Conservation (phyloP, 1,140 invertebrate species). For the Parasteatoda tepidariorum region DNA sequence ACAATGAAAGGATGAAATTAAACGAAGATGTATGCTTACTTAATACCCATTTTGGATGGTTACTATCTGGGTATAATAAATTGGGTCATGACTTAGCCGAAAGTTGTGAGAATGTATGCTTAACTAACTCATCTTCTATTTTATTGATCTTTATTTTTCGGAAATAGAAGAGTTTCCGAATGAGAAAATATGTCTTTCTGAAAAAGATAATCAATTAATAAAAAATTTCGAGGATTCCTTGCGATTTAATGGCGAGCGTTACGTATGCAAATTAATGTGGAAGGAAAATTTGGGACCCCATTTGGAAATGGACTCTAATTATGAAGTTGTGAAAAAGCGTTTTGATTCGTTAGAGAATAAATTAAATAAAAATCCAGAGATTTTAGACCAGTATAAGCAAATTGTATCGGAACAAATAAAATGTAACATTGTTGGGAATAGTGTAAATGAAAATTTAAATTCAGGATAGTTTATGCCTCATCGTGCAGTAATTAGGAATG, state of each 20-base stretch:
- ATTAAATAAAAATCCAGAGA: not conserved
- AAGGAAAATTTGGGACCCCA: not conserved
- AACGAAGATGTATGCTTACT: not conserved
- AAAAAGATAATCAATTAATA: not conserved
- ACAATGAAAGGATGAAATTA: not conserved
- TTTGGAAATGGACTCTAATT: not conserved
- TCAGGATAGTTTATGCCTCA: constrained; percentile 27
- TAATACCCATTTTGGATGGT: not conserved
- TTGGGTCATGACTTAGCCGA: not conserved
- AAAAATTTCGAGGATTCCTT: not conserved
- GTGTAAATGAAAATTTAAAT: not conserved
- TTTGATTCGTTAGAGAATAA: not conserved
- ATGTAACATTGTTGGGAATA: not conserved
- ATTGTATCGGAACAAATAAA: not conserved
- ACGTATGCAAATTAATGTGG: constrained; percentile 8
- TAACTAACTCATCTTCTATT: not conserved
- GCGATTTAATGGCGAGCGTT: not conserved
- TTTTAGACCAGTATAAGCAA: constrained; percentile 8
- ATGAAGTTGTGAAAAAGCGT: not conserved
- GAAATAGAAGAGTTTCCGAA: not conserved
- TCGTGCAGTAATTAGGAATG: not conserved
- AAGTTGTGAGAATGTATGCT: not conserved
- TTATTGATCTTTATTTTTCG: not conserved
- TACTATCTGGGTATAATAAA: not conserved
- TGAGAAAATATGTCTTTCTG: not conserved